Evolutionary conservation across 2,113 vertebrate genomes (phyloP), one percentile per base, ranked within the genome.

Genomic region (Callorhinus ursinus): DNA sequence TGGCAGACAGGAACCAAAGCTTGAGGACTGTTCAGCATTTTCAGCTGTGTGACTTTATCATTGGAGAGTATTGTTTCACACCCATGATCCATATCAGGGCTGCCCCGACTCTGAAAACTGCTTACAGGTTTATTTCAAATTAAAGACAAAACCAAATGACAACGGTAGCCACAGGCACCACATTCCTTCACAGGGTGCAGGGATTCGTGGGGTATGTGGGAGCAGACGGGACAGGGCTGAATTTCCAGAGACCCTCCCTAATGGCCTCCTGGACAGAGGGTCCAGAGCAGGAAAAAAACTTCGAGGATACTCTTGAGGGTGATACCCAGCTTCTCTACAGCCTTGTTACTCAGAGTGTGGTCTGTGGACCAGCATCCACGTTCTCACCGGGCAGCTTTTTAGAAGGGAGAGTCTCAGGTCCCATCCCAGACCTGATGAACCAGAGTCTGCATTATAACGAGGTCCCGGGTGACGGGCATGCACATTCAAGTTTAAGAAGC

Each of bases 81-180:
- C 94, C 97, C 96, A 80, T 96, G 98, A 96, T 98, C 97, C 94
- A 33, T 82, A 96, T 98, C 98, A 97, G 98, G 97, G 94, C 94
- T 96, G 92, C 97, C 97, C 96, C 96, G 81, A 95, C 97, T 98
- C 98, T 97, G 98, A 97, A 98, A 98, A 98, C 96, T 98, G 97
- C 98, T 98, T 98, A 98, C 98, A 98, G 97, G 96, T 98, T 98
- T 98, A 98, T 98, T 98, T 98, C 98, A 96, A 98, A 99, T 99
- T 98, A 98, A 98, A 99, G 98, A 96, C 53, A 18, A 89, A 55
- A 89, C 65, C 28, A 61, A 92, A 91, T 55, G 89, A 98, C 94
- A 96, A 90, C 46, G 42, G 76, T 76, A 57, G 55, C 80, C 76
- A 42, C 31, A 80, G 76, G n/a, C 7, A 74, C 96, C 95, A 95